A percentile compares a stretch with the other conserved stretches of the same genome.
phyloP scores from a whole-genome alignment of 2,888 invertebrate genomes.

The Phengaris arion region DNA sequence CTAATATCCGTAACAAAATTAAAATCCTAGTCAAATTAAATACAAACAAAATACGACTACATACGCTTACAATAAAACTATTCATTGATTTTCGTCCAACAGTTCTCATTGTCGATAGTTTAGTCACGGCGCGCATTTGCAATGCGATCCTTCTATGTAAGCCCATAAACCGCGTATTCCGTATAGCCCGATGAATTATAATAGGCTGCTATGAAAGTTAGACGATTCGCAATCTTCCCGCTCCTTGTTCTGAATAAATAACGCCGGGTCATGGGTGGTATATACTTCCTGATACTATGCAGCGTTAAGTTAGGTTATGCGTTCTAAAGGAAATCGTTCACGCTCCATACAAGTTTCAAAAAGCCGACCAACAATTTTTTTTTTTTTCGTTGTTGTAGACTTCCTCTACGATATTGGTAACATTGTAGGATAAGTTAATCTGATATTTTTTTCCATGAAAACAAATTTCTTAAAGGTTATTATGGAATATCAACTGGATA shows the following conservation, averaged over 20 bases:
- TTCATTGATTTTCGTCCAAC: constrained; percentile 35
- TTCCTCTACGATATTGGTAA: too few species aligned
- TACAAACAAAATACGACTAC: background rate
- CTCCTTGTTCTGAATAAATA: constrained; percentile 37
- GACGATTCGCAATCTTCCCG: constrained; percentile 54
- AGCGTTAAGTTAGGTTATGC: too few species aligned
- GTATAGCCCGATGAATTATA: constrained; percentile 63
- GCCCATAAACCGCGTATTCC: constrained; percentile 70
- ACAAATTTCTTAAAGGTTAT: too few species aligned
- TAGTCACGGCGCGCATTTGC: constrained; percentile 68
- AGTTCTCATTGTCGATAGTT: constrained; percentile 61
- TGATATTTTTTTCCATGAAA: too few species aligned
- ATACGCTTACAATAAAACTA: background rate
- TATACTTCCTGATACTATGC: constrained; percentile 13
- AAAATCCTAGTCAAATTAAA: too few species aligned
- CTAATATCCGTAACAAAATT: too few species aligned
- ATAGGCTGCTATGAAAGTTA: constrained; percentile 63
- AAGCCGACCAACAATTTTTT: too few species aligned
- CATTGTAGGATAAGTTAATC: too few species aligned
- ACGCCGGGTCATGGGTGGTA: constrained; percentile 33
- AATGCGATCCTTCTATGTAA: constrained; percentile 66
- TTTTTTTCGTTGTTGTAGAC: too few species aligned
- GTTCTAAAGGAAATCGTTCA: too few species aligned
- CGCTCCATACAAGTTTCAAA: too few species aligned
- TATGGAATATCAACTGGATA: too few species aligned